These are phyloP conservation scores for Antigone vipio DNA, from an alignment of 2,113 vertebrate genomes.

Conservation along the genomic window DNA sequence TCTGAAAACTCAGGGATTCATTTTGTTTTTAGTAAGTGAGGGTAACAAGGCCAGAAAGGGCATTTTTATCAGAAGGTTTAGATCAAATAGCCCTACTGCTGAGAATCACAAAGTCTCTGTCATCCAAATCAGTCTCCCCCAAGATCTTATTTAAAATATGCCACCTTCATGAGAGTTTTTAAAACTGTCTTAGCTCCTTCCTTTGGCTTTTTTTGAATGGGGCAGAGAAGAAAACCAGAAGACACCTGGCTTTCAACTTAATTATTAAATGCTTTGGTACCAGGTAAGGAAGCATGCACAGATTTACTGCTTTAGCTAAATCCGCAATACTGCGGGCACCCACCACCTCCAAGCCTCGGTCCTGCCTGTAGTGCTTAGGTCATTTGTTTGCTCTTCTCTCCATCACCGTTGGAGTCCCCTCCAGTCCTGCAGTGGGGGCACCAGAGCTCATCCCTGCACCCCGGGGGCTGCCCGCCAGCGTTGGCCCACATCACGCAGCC, in stretches of 20 bases:
- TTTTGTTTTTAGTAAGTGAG: neutral
- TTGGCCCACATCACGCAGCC: neutral
- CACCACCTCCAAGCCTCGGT: neutral
- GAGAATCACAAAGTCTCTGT: neutral
- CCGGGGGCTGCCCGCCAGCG: neutral
- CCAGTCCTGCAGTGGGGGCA: neutral
- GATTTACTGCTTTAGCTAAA: neutral
- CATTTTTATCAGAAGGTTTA: neutral
- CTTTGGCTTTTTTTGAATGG: neutral
- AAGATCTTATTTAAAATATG: neutral
- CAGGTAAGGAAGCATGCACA: neutral
- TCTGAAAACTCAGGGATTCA: neutral
- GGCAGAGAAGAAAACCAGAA: neutral
- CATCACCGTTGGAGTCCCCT: rapidly evolving
- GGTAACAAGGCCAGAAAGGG: neutral
- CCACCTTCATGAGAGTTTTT: neutral
- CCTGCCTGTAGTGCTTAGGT: neutral
- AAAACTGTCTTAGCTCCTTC: neutral
- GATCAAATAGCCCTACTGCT: neutral
- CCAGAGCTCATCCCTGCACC: neutral
- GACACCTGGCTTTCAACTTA: neutral
- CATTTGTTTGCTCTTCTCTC: neutral
- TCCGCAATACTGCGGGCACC: neutral
- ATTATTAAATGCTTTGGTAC: neutral
- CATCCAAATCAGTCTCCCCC: neutral